phyloP scores from a whole-genome alignment of 2,113 vertebrate genomes.

The Sterrhoptilus dennistouni region DNA sequence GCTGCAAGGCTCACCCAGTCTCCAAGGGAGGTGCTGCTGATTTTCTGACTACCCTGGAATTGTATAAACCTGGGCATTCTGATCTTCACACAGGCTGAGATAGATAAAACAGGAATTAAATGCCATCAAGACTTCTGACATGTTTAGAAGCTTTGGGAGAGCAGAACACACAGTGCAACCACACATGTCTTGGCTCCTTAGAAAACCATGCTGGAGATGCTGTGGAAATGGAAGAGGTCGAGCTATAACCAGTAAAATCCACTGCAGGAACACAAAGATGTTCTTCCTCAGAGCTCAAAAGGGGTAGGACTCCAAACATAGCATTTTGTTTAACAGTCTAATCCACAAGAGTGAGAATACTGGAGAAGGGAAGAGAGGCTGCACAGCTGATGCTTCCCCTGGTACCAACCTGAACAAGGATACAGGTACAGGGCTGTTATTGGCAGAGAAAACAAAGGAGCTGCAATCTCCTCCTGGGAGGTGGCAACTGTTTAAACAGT shows the following conservation, averaged over 20 bases:
- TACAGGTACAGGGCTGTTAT: not conserved
- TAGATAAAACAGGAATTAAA: not conserved
- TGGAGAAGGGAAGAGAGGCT: not conserved
- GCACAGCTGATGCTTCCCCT: not conserved
- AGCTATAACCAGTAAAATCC: not conserved
- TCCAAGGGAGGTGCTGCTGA: not conserved
- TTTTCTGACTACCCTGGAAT: not conserved
- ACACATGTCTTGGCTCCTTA: not conserved
- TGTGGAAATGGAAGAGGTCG: not conserved
- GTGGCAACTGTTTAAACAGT: fast-evolving
- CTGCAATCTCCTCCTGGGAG: not conserved
- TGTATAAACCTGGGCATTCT: fast-evolving
- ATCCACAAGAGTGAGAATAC: not conserved
- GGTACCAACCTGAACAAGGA: no score
- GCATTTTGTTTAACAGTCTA: not conserved
- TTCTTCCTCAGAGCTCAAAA: not conserved
- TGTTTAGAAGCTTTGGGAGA: not conserved
- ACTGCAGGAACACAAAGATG: not conserved
- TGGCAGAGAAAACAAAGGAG: not conserved
- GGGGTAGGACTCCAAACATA: not conserved
- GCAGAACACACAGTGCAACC: not conserved
- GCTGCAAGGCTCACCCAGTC: not conserved
- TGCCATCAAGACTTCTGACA: not conserved
- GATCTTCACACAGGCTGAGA: not conserved
- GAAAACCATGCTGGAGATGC: not conserved